Base-by-base conservation (phyloP, 35 echinoderm and acorn worm species). In the Hemicentrotus pulcherrimus region DNA sequence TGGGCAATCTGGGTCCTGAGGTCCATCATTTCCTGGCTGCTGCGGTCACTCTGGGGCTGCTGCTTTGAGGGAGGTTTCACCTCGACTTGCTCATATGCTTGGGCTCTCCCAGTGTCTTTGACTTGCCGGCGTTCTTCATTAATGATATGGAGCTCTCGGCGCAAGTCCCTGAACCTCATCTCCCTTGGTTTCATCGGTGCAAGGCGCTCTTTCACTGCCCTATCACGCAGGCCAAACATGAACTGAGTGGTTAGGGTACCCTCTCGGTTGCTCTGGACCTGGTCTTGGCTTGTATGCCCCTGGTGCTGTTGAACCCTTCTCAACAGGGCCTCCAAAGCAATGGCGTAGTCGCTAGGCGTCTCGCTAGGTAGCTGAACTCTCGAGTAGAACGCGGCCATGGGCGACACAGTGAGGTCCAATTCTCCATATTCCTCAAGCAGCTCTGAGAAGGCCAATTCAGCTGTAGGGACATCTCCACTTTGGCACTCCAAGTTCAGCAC, bases 401-500 rank as follows among this genome's bases (percentile, higher is more conserved):
- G 92, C 32, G 92, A 31, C 8, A 32, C 31, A 4, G 52, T 19
- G 4, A 33, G 24, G 59, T 33, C 59, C 5, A n/a, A 14, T 10
- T 94, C 92, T 31, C 92, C 92, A 12, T 46, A 85, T 15, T 94
- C 94, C 15, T 86, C 58, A 16, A 70, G 13, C 28, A 85, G 32
- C 65, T 95, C 94, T 33, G 16, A 2, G 11, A 95, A 87, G 14
- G 94, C 94, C 32, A 32, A 15, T 32, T 94, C 58, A 60, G 93
- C 48, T 55, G 93, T 31, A 9, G 33, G n/a, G 19, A 33, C 32
- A 1, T 52, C 32, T n/a, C 93, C 93, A 6, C n/a, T 5, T 16
- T 61, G 18, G 6, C 32, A 35, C 47, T 95, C 94, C 22, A 95
- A 52, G 18, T 95, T 95, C 2, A 95, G 47, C 3, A 95, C 86